Conservation (phyloP, 2,113 vertebrate species). For the Dinomys branickii region DNA sequence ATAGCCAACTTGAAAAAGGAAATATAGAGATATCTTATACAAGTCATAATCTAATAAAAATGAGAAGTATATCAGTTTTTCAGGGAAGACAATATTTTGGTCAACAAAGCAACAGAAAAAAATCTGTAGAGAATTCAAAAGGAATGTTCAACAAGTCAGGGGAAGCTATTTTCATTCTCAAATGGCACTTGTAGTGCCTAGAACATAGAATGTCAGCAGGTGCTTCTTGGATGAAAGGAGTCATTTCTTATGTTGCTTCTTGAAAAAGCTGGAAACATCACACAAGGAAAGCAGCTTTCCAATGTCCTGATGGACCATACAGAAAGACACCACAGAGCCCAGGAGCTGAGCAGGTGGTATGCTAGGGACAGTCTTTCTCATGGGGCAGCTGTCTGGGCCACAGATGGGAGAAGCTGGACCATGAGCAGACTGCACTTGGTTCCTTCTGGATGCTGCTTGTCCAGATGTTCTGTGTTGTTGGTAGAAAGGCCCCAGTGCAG, state of each 20-base stretch:
- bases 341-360: too few species aligned
- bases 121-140: not conserved
- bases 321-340: too few species aligned
- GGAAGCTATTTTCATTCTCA: not conserved
- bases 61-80: not conserved
- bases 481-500: not conserved
- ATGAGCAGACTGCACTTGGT: too few species aligned
- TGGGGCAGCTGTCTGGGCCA: rapidly evolving
- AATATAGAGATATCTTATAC: not conserved
- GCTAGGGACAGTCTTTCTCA: not conserved
- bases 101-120: not conserved
- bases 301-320: not conserved
- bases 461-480: not conserved
- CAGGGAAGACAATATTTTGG: not conserved
- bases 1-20: not conserved
- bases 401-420: not conserved
- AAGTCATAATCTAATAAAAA: not conserved
- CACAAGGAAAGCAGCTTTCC: not conserved
- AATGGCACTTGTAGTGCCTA: not conserved
- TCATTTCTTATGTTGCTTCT: not conserved
- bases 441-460: not conserved
- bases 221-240: not conserved
- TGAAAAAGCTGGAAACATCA: not conserved
- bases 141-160: not conserved
- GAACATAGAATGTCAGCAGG: not conserved